Percentiles rank a stretch among this genome's conserved stretches.
phyloP scores from a whole-genome alignment of 2,797 vertebrate species.

The Gila robusta region DNA sequence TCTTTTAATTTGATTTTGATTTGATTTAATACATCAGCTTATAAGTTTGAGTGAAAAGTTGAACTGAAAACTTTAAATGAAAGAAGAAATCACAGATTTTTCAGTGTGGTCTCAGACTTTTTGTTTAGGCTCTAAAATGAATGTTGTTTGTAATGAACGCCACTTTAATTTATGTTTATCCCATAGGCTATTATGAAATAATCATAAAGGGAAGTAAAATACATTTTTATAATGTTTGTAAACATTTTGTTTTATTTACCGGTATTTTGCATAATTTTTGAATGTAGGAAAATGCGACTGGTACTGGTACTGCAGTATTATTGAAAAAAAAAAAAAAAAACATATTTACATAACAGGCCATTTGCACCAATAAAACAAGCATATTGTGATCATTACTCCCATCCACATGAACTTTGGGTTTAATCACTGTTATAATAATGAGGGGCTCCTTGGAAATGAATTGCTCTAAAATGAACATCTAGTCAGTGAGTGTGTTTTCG shows the following conservation, averaged over 20 bases:
- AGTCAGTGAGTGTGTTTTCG: background rate
- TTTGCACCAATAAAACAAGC: background rate
- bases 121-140: background rate
- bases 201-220: background rate
- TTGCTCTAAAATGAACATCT: background rate
- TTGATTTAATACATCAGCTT: background rate
- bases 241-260: background rate
- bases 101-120: background rate
- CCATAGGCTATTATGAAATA: background rate
- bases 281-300: background rate
- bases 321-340: background rate
- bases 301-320: background rate
- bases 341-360: background rate
- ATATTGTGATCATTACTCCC: background rate
- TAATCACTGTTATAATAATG: background rate
- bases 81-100: background rate
- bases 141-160: background rate
- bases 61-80: background rate
- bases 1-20: background rate
- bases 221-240: background rate
- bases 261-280: background rate
- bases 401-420: background rate
- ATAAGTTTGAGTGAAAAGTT: background rate
- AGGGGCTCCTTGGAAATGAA: background rate
- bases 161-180: background rate